Evolutionary conservation across 2,888 invertebrate genomes (phyloP).

Genomic region (Dicycla oo): DNA sequence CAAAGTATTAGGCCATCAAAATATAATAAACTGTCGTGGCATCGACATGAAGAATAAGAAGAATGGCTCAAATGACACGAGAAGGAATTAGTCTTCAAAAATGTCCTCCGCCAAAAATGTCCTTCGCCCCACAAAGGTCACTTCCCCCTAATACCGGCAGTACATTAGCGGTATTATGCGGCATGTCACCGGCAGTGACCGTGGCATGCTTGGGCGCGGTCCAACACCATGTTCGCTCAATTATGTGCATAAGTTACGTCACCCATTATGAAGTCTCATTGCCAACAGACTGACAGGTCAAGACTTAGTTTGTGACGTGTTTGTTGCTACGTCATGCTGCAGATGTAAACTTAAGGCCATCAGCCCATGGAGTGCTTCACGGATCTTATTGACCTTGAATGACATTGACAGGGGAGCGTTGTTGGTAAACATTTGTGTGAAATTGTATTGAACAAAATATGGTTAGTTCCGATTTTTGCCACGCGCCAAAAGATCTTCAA

Average conservation of each 20-base stretch:
- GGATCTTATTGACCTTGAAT: not conserved
- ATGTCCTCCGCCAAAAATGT: not conserved
- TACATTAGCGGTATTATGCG: conserved; percentile 55
- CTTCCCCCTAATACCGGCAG: conserved; percentile 13
- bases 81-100: not conserved
- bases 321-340: conserved; percentile 28
- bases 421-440: not conserved
- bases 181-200: conserved; percentile 64
- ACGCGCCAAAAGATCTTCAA: not conserved
- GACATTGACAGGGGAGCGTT: no score
- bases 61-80: not conserved
- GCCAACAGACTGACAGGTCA: conserved; percentile 36
- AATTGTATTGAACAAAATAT: not conserved
- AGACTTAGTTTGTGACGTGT: conserved; percentile 33
- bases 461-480: not conserved
- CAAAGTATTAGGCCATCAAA: not conserved
- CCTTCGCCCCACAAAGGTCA: conserved; percentile 12
- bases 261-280: conserved; percentile 36
- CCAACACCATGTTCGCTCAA: conserved; percentile 69
- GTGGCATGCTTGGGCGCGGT: conserved; percentile 68
- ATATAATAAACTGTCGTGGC: not conserved
- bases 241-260: conserved; percentile 64
- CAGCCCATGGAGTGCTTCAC: not conserved
- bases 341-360: not conserved
- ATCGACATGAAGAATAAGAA: not conserved